phyloP scores from a whole-genome alignment of 2,888 invertebrate genomes.

The Anoplius nigerrimus region DNA sequence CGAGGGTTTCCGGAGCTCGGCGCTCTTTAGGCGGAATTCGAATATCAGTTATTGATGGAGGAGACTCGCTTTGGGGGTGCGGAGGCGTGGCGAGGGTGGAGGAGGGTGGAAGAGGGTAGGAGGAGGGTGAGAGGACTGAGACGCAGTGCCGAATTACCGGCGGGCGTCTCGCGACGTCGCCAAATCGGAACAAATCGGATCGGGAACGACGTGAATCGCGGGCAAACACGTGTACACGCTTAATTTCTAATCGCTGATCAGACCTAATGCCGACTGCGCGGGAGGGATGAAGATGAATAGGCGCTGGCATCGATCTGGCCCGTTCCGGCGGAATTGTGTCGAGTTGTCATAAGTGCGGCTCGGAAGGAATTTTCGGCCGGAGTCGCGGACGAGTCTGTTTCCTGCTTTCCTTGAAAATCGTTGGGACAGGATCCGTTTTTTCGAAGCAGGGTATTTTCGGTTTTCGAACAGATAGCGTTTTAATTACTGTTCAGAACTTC shows the following conservation, averaged over 20 bases:
- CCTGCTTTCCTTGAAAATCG: too few species aligned
- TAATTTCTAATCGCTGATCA: constrained; percentile 46
- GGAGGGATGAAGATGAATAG: constrained; percentile 4
- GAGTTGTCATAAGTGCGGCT: too few species aligned
- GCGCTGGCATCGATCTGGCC: too few species aligned
- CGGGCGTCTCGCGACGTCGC: constrained; percentile 46
- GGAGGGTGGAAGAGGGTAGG: constrained; percentile 5
- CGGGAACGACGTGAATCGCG: constrained; percentile 45
- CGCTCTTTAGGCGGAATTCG: constrained; percentile 60
- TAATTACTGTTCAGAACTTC: too few species aligned
- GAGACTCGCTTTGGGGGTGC: constrained; percentile 2
- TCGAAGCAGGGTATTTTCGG: too few species aligned
- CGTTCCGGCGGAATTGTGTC: too few species aligned
- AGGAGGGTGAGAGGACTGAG: constrained; percentile 29
- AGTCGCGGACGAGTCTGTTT: too few species aligned
- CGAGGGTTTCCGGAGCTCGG: constrained; percentile 52
- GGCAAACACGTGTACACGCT: constrained; percentile 48
- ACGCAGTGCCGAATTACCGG: constrained; percentile 39
- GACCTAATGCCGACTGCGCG: constrained; percentile 41
- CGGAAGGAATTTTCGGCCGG: too few species aligned
- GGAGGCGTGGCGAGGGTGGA: constrained; percentile 10
- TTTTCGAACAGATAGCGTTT: too few species aligned
- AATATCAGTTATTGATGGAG: constrained; percentile 70
- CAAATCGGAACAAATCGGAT: constrained; percentile 61
- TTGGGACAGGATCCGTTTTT: too few species aligned